Evolutionary conservation across 2,113 vertebrate species (phyloP), one percentile per base, ranked within the genome.

Genomic region (Probosciger aterrimus): DNA sequence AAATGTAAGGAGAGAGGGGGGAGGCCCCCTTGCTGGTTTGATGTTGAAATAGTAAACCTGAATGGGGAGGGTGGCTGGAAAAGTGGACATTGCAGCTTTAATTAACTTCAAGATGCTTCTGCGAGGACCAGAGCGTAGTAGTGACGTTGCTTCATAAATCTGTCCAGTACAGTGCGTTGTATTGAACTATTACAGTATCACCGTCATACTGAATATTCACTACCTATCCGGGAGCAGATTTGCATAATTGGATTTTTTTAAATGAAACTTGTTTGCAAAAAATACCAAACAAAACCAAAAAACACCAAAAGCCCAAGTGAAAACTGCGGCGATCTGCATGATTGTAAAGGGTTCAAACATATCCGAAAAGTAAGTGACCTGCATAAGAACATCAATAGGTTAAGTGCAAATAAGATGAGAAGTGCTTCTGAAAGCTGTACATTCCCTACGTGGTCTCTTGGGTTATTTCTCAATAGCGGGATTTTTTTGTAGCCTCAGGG

Each of bases 61-160:
- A 97, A 96, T 97, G 92, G 96, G 96, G 96, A 98, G 96, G 96
- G 98, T 97, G 95, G 94, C 89, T 91, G 81, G 96, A 97, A 98
- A 98, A 98, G 98, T 98, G 98, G 98, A 98, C 98, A 97, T 98
- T 98, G 97, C 98, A 99, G 98, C 98, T 99, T 99, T 99, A 99
- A 99, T 99, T 98, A 99, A 98, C 98, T 99, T 99, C 98, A 98
- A 98, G 99, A 98, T 98, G 98, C 98, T 98, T 97, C 97, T 97
- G 94, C 94, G 98, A 98, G 98, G 98, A 99, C 97, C 98, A 97
- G 98, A 98, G 98, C 98, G 98, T 98, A 97, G 98, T 98, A 97
- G 98, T 99, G 98, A 98, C 98, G 98, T 98, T 98, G 98, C 98
- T 98, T 99, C 98, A 98, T 99, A 99, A 98, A 99, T 99, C 98